These are phyloP conservation scores for Astreopora myriophthalma DNA, from an alignment of 64 coral and sea anemone species.

Conservation along the genomic window DNA sequence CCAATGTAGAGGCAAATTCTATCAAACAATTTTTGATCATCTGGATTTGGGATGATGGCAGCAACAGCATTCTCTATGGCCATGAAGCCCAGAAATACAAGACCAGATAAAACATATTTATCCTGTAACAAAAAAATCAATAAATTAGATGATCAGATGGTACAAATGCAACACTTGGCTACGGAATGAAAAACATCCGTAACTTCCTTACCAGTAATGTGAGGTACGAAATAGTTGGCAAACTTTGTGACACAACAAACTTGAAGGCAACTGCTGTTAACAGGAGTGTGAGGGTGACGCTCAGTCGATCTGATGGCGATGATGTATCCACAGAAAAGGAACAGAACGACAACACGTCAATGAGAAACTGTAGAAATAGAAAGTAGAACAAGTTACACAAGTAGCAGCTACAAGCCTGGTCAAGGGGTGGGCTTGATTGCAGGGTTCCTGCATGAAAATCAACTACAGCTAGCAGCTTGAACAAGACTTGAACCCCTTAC, in stretches of 20 bases:
- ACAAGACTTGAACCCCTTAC: no score
- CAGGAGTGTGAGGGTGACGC: slow-evolving; percentile 77
- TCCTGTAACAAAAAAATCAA: slow-evolving; percentile 44
- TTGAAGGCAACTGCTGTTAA: slow-evolving; percentile 93
- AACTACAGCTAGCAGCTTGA: no score
- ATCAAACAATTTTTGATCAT: slow-evolving; percentile 62
- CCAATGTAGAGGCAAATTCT: slow-evolving; percentile 63
- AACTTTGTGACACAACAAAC: slow-evolving; percentile 83
- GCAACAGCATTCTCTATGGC: slow-evolving; percentile 81
- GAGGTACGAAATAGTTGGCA: slow-evolving; percentile 80
- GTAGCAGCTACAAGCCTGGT: no score
- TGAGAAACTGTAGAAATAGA: slow-evolving; percentile 66
- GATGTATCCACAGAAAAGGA: slow-evolving; percentile 76
- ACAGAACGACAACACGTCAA: slow-evolving; percentile 77
- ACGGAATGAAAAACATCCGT: no score
- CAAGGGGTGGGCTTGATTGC: no score
- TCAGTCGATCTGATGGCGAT: slow-evolving; percentile 76
- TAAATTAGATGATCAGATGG: background rate
- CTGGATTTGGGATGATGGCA: background rate
- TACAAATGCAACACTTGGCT: no score
- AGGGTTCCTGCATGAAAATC: no score
- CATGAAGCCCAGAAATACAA: slow-evolving; percentile 65
- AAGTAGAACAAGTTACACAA: background rate
- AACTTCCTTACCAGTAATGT: slow-evolving; percentile 74
- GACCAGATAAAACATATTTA: slow-evolving; percentile 72